Percentiles rank a stretch among this genome's conserved stretches.
phyloP scores from a whole-genome alignment of 2,888 invertebrate species.

The Luffia ferchaultella region DNA sequence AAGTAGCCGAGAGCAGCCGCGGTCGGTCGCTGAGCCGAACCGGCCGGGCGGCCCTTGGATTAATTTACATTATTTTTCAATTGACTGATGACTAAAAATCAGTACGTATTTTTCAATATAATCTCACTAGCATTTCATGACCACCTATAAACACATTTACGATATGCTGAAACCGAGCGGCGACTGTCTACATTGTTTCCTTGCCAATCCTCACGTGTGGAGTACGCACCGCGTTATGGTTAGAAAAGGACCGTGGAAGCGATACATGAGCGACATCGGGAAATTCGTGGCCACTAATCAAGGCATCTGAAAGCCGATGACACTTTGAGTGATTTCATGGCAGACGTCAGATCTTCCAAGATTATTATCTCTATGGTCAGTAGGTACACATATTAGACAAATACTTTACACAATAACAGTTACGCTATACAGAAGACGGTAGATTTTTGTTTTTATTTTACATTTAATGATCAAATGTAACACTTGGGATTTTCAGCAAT shows the following conservation, averaged over 20 bases:
- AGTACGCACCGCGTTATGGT: not conserved
- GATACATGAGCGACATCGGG: not conserved
- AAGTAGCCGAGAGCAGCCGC: too few relatives aligned
- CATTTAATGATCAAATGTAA: too few relatives aligned
- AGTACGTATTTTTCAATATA: not conserved
- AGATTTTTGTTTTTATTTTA: too few relatives aligned
- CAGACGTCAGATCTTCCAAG: not conserved
- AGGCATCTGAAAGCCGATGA: not conserved
- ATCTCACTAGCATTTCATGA: too few relatives aligned
- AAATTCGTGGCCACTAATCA: not conserved
- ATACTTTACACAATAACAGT: too few relatives aligned
- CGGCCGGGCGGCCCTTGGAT: too few relatives aligned
- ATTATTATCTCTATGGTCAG: not conserved
- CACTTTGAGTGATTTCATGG: not conserved
- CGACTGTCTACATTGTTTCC: not conserved
- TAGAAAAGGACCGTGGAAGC: not conserved
- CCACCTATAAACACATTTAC: not conserved
- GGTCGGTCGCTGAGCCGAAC: too few relatives aligned
- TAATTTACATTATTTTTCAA: not conserved
- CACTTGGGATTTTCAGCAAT: too few relatives aligned
- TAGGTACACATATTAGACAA: too few relatives aligned
- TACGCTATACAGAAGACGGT: too few relatives aligned
- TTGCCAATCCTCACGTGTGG: not conserved
- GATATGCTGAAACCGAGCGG: not conserved
- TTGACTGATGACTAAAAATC: not conserved